Conservation (phyloP, 2,888 invertebrate genomes). For the Melanophora roralis region DNA sequence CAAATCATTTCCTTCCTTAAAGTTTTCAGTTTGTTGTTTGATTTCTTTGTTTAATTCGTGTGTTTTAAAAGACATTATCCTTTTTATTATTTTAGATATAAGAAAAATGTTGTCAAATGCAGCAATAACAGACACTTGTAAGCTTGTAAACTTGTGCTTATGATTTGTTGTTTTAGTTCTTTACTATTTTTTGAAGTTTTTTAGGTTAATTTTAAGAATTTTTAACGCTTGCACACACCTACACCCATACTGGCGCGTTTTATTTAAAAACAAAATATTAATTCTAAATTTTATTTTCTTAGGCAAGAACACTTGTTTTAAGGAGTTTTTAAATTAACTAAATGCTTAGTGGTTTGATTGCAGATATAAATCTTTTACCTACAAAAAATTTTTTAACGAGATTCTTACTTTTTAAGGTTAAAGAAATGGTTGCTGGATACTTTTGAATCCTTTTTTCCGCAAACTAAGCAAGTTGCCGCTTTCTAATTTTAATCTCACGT, state of each 20-base stretch:
- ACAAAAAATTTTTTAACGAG: neutral
- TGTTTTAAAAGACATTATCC: constrained; percentile 42
- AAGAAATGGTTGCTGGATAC: neutral
- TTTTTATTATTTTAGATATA: constrained; percentile 30
- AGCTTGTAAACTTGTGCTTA: neutral
- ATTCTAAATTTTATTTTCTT: neutral
- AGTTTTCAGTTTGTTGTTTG: constrained; percentile 32
- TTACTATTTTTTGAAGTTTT: neutral
- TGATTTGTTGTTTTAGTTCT: neutral
- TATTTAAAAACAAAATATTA: neutral
- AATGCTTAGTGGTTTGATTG: neutral
- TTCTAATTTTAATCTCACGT: neutral
- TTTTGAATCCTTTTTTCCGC: neutral
- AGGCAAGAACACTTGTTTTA: neutral
- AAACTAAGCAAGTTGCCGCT: neutral
- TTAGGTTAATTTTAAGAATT: neutral
- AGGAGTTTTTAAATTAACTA: neutral
- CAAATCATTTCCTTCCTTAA: constrained; percentile 61
- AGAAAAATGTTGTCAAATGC: neutral
- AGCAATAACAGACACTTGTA: neutral
- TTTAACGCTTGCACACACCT: neutral
- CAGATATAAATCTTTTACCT: neutral
- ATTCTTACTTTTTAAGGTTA: constrained; percentile 35
- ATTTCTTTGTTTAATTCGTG: constrained; percentile 30
- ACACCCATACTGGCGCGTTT: neutral